Base-by-base conservation (phyloP, 1,140 invertebrate genomes). In the Pachypeltis micranthus region DNA sequence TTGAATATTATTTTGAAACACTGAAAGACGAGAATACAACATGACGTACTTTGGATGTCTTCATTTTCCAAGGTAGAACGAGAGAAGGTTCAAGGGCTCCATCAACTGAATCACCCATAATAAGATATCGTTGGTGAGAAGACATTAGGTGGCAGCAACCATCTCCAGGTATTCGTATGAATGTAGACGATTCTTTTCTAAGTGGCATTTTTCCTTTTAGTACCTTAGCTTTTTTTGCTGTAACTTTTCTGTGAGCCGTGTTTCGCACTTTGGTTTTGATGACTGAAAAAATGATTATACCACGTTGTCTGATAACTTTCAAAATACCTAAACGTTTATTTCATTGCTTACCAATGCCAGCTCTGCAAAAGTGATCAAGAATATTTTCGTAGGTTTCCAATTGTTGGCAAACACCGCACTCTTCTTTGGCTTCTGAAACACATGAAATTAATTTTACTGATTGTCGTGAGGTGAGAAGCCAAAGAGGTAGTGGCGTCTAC, bases 381-480 rank as follows among this genome's bases (percentile, higher is more conserved):
- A 85, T 78, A 67, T 83, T 83, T 71, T 85, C 83, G 69, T 79
- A 83, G 1, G 83, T 85, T n/a, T 80, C 76, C 1, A 80, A 78
- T 69, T 83, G 81, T 55, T 76, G 74, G 70, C 83, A 85, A 2
- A 77, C 73, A 31, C 73, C 70, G 68, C 83, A 84, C 12, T 72
- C 69, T 44, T 76, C 74, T 51, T 59, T 44, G 12, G n/a, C n/a
- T n/a, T 21, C 10, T 24, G 14, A 2, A 21, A 44, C 16, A 58
- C 14, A 39, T 55, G 25, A 60, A 56, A 55, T 10, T 24, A 54
- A 12, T 7, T n/a, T n/a, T n/a, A 23, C 21, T 7, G 21, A 54
- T 54, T 54, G 51, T 19, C 25, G 25, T 60, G 24, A 12, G 31
- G 19, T 27, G 31, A 34, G 7, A 34, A 29, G 7, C 12, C 7